Conservation (phyloP, 2,113 vertebrate species). For the Melozone crissalis region DNA sequence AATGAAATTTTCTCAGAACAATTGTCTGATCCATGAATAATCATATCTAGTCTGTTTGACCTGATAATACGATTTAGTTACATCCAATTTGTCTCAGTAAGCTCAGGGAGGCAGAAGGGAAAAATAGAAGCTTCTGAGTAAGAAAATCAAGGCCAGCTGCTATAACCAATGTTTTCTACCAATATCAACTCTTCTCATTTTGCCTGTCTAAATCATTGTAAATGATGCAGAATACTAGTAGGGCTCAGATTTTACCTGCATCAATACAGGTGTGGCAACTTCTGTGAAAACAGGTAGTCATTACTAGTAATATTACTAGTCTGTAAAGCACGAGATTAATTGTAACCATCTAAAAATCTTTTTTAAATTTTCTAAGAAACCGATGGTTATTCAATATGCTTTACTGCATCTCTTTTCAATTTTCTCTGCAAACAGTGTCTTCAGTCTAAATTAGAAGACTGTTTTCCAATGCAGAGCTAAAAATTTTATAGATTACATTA, state of each 20-base stretch:
- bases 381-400: not conserved
- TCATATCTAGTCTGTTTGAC: not conserved
- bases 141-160: not conserved
- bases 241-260: not conserved
- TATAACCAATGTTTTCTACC: not conserved
- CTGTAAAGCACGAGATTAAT: not conserved
- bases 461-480: not conserved
- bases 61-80: constrained; percentile 2
- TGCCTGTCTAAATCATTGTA: not conserved
- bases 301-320: not conserved
- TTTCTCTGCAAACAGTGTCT: not conserved
- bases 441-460: not conserved
- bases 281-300: not conserved
- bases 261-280: not conserved
- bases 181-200: not conserved
- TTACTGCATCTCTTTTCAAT: not conserved
- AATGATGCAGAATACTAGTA: not conserved
- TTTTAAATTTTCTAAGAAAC: not conserved
- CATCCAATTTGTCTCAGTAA: not conserved
- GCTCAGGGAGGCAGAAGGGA: not conserved
- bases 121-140: not conserved
- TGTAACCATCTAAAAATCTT: not conserved
- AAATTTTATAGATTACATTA: not conserved
- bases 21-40: not conserved
- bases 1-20: not conserved